Evolutionary conservation across 2,797 vertebrate species (phyloP).

Genomic region (Poeciliopsis infans): DNA sequence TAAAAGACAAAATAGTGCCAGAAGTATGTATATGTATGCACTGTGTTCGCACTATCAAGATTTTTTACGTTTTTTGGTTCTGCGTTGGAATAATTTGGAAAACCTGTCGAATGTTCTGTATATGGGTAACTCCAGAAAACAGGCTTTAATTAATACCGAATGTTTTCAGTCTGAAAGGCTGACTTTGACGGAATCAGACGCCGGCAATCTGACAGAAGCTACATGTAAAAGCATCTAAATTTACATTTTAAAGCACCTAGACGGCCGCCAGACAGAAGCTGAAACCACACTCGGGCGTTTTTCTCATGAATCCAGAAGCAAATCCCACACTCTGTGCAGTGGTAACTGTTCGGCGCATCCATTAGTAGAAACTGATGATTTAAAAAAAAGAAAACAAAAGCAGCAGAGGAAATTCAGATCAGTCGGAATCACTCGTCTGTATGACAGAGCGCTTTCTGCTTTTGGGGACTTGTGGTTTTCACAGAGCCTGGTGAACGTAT

Average conservation of each 20-base stretch:
- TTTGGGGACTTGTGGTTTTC: slow-evolving; percentile 51
- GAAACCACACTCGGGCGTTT: slow-evolving; percentile 72
- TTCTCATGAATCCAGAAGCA: slow-evolving; percentile 69
- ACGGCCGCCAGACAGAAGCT: slow-evolving; percentile 86
- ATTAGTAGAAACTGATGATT: slow-evolving; percentile 35
- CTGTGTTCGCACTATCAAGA: slow-evolving; percentile 76
- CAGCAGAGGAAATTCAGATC: slow-evolving; percentile 45
- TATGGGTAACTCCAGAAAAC: slow-evolving; percentile 79
- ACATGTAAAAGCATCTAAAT: slow-evolving; percentile 63
- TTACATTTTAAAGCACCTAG: slow-evolving; percentile 47
- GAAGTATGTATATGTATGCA: slow-evolving; percentile 78
- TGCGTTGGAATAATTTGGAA: slow-evolving; percentile 73
- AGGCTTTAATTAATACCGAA: slow-evolving; percentile 75
- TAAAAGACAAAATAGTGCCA: slow-evolving; percentile 49
- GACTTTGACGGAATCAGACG: slow-evolving; percentile 62
- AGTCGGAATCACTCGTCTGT: slow-evolving; percentile 69
- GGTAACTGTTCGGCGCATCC: slow-evolving; percentile 90
- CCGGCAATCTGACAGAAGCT: slow-evolving; percentile 50
- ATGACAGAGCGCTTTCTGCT: slow-evolving; percentile 66
- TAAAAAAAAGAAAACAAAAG: slow-evolving; percentile 26
- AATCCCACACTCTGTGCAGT: slow-evolving; percentile 92
- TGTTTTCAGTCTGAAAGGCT: slow-evolving; percentile 65
- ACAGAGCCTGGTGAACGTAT: slow-evolving; percentile 45
- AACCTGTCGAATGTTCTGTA: slow-evolving; percentile 81
- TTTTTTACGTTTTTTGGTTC: slow-evolving; percentile 56